Evolutionary conservation across 2,888 invertebrate genomes (phyloP).

Genomic region (Hermaeophaga mercurialis): DNA sequence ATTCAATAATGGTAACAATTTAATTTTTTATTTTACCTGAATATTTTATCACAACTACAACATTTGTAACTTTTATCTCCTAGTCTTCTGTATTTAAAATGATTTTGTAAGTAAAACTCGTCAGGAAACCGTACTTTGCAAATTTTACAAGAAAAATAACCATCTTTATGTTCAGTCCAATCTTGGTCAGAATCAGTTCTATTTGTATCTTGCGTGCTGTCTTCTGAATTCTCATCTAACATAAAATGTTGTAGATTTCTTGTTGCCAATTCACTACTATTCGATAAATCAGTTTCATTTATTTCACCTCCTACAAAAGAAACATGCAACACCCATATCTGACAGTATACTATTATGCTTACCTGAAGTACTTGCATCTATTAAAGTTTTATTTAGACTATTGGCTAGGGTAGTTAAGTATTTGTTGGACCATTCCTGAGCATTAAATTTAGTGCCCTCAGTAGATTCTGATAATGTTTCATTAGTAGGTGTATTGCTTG

Average conservation of each 20-base stretch:
- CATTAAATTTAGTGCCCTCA: conserved; percentile 6
- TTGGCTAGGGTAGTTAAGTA: neutral
- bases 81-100: conserved; percentile 42
- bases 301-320: conserved; percentile 2
- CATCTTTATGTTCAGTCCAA: conserved; percentile 28
- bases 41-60: conserved; percentile 50
- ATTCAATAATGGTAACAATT: too few relatives aligned
- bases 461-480: neutral
- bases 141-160: conserved; percentile 43
- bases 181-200: conserved; percentile 19
- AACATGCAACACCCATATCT: too few relatives aligned
- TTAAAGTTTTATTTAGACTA: neutral
- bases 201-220: conserved; percentile 19
- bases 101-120: conserved; percentile 40
- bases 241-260: conserved; percentile 17
- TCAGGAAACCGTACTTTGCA: conserved; percentile 44
- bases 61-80: conserved; percentile 45
- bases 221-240: conserved; percentile 19
- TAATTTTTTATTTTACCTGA: too few relatives aligned
- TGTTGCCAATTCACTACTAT: conserved; percentile 8
- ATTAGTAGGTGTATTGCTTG: neutral
- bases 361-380: conserved; percentile 10
- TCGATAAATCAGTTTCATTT: conserved; percentile 1
- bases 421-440: conserved; percentile 13
- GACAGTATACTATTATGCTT: too few relatives aligned